Evolutionary conservation across 1,140 invertebrate genomes (phyloP).

Genomic region (Aphelenchoides fujianensis): DNA sequence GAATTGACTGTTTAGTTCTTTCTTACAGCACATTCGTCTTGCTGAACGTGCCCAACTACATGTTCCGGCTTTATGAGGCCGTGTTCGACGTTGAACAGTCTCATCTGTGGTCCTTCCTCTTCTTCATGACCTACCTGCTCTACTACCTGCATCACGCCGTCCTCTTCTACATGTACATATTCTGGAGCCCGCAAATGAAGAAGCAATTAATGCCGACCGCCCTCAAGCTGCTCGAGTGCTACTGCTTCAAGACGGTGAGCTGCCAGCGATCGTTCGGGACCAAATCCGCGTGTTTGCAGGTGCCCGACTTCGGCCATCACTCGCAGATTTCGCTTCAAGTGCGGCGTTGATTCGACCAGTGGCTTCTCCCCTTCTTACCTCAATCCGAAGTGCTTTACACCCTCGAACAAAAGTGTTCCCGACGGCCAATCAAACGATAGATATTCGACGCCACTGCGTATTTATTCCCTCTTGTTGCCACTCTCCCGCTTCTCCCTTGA

Average conservation of each 20-base stretch:
- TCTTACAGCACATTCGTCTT: constrained; percentile 58
- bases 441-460: too few relatives aligned
- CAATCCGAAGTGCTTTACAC: neutral
- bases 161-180: constrained; percentile 59
- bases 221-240: constrained; percentile 59
- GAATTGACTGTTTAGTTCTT: constrained; percentile 13
- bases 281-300: neutral
- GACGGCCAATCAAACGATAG: too few relatives aligned
- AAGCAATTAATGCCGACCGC: constrained; percentile 61
- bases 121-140: constrained; percentile 59
- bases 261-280: too few relatives aligned
- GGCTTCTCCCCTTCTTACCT: neutral
- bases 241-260: constrained; percentile 60
- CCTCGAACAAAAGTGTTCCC: neutral
- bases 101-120: constrained; percentile 46
- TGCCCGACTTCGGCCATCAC: constrained; percentile 60
- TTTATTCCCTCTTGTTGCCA: too few relatives aligned
- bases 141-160: constrained; percentile 61
- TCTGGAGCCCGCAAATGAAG: constrained; percentile 61
- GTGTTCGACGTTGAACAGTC: constrained; percentile 36
- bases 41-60: constrained; percentile 59
- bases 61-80: constrained; percentile 51
- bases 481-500: too few relatives aligned
- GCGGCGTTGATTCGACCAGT: constrained; percentile 8
- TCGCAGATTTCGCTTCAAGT: constrained; percentile 40